Evolutionary conservation across 2,113 vertebrate species (phyloP).

Genomic region (Lophura nycthemera): DNA sequence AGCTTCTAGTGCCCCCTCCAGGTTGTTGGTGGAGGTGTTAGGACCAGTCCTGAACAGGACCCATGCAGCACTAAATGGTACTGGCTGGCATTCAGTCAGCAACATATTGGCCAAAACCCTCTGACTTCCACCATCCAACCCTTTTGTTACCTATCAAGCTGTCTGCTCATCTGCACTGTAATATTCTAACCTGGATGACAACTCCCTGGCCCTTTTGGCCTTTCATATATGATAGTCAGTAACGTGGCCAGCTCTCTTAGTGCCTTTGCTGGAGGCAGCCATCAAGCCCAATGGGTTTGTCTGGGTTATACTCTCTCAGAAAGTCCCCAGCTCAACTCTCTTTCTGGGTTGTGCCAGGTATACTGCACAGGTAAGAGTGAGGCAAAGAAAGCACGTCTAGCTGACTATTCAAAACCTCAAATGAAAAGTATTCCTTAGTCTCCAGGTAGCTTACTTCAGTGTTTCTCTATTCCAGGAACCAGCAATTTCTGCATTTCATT

Average conservation of each 20-base stretch:
- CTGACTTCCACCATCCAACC: neutral
- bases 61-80: fast-evolving
- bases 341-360: neutral
- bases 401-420: neutral
- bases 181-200: neutral
- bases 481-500: neutral
- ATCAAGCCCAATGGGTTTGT: neutral
- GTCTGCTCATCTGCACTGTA: neutral
- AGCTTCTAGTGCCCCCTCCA: neutral
- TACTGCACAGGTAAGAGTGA: neutral
- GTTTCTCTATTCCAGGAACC: neutral
- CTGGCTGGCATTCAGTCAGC: neutral
- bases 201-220: fast-evolving
- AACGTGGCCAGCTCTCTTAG: neutral
- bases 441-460: neutral
- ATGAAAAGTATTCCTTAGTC: neutral
- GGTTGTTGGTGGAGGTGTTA: neutral
- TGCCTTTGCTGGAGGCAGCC: neutral
- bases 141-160: neutral
- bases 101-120: neutral
- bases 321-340: neutral
- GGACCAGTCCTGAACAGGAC: neutral
- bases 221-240: neutral
- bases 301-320: fast-evolving
- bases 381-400: neutral